phyloP scores from a whole-genome alignment of 2,888 invertebrate species.

The Parapristionchus giblindavisi region DNA sequence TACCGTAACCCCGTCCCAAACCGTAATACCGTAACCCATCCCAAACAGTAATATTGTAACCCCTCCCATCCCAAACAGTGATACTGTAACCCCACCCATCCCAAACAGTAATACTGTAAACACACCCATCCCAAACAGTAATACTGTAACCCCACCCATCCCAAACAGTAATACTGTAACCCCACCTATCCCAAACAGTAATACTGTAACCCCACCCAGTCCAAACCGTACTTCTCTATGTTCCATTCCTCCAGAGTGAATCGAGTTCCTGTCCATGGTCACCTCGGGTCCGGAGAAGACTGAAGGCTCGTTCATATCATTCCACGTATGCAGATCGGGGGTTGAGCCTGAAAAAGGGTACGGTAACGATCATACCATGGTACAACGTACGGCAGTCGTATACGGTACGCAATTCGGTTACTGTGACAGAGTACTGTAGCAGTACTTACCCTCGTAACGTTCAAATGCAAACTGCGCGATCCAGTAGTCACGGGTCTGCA shows the following conservation, averaged over 20 bases:
- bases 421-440: constrained; percentile 57
- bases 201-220: no score
- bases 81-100: no score
- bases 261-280: constrained; percentile 88
- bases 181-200: no score
- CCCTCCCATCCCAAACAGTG: no score
- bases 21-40: no score
- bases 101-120: no score
- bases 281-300: constrained; percentile 73
- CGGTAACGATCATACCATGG: neutral
- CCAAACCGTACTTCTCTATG: constrained; percentile 40
- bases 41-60: no score
- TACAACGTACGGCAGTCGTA: neutral
- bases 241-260: constrained; percentile 76
- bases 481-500: constrained; percentile 79
- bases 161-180: no score
- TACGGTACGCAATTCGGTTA: neutral
- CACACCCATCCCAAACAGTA: no score
- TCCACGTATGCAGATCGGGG: constrained; percentile 79
- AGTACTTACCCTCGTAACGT: constrained; percentile 77
- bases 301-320: constrained; percentile 99
- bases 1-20: no score
- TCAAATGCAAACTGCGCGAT: constrained; percentile 78
- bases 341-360: constrained; percentile 48
- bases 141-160: no score